Base-by-base conservation (phyloP, 2,113 vertebrate species). In the Larimichthys polyactis region DNA sequence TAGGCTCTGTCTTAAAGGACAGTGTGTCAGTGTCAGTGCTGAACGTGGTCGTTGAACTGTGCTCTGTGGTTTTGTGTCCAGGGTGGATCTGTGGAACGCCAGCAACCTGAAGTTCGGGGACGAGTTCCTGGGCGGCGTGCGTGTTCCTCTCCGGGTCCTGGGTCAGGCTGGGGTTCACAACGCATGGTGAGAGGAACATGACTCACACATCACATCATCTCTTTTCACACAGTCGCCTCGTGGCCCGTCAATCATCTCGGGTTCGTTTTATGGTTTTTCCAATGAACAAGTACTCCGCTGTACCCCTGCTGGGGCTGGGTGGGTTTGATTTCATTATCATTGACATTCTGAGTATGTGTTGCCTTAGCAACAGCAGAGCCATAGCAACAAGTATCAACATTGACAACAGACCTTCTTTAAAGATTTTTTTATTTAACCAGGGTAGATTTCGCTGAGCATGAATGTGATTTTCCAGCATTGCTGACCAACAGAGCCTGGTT, bases 21-120 rank as follows among this genome's bases (percentile, higher is more conserved):
- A 14, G 4, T 9, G 19, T 32, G n/a, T 57, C 7, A 4, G 49
- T 24, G 43, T 71, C 43, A 44, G 22, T 1, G 16, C 57, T 22
- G 57, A 78, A 19, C 20, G 5, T 16, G 17, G 9, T 11, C 59
- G 63, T 63, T 63, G 5, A 78, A 51, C 4, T 43, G 4, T 15
- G 40, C 16, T 2, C 2, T 72, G 11, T 49, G 46, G 11, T 74
- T 74, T 75, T 58, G 36, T 60, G 80, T 93, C 71, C 93, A 99
- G 98, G 81, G 96, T 99, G 84, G 98, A 98, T 83, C 95, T 99
- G 89, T 99, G 97, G 97, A 99, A 98, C 40, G 98, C 97, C 93
- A 99, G 98, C 90, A 99, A 99, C 91, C 88, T 99, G 91, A 99
- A 99, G 92, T 99, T 99, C 79, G 98, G 98, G 48, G 98, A 99